Base-by-base conservation (phyloP, 2,888 invertebrate species). In the Alentia gelatinosa region DNA sequence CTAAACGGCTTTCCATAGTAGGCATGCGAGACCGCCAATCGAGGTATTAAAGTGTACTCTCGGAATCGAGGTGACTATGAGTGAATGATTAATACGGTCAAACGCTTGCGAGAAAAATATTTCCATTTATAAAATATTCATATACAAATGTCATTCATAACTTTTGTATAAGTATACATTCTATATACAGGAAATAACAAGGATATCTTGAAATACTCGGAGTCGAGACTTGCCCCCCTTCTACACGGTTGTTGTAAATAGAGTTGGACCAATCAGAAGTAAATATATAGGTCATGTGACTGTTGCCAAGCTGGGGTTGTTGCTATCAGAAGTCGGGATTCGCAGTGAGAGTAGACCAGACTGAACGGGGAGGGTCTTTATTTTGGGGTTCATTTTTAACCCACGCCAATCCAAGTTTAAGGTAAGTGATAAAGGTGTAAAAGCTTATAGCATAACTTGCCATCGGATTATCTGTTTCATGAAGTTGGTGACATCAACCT, bases 221-320 rank as follows among this genome's bases (percentile, higher is more conserved):
- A 26, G 26, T 30, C 74, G 1, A 4, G 3, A 74, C 30, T 74
- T 35, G 15, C 7, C 35, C 30, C 86, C 86, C 86, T 86, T 47
- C 1, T 47, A 19, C 1, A 42, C 47, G 33, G 30, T n/a, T 47
- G 1, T 40, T 47, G 50, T 86, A 19, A 86, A 86, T 47, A 86
- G 86, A 26, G 50, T 47, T 19, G n/a, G 50, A 50, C 86, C 42
- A 86, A 86, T 86, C 86, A 86, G 50, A 1, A 3, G 30, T 19
- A 7, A 4, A 42, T 23, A 42, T 47, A 23, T 23, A 35, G 42
- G 47, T 86, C 86, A 86, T 47, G 86, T 50, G 86, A 30, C 30
- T 47, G 86, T 86, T 86, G 86, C 50, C 86, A 86, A n/a, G 86
- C 47, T 47, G 86, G 12, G 30, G 47, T 47, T 47, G 42, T 33